Evolutionary conservation across 2,888 invertebrate genomes (phyloP).

Genomic region (Opisthograptis luteolata): DNA sequence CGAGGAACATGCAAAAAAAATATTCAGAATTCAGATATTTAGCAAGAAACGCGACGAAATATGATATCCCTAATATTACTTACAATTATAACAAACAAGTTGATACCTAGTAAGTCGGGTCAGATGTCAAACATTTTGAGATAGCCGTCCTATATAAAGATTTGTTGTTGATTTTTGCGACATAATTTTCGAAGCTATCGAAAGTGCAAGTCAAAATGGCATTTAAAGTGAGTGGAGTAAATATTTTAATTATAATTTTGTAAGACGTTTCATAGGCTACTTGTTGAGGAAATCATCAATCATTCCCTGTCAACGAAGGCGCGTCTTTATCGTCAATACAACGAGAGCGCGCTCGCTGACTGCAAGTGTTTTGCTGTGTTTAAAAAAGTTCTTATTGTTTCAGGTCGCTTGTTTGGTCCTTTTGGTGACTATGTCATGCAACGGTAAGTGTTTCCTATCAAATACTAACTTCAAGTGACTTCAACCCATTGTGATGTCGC

Average conservation of each 20-base stretch:
- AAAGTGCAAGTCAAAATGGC: conserved; percentile 8
- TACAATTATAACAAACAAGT: not conserved
- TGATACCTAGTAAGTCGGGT: conserved; percentile 1
- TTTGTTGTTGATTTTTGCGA: not conserved
- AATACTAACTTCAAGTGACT: not conserved
- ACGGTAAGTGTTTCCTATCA: conserved; percentile 7
- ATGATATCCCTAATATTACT: not conserved
- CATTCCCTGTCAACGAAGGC: too few relatives aligned
- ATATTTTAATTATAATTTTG: not conserved
- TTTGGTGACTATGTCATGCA: not conserved
- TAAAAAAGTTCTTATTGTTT: conserved; percentile 1
- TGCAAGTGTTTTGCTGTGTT: too few relatives aligned
- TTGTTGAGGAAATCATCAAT: too few relatives aligned
- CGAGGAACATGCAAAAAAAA: too few relatives aligned
- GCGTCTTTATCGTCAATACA: too few relatives aligned
- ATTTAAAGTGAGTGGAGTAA: conserved; percentile 15
- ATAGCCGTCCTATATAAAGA: conserved; percentile 13
- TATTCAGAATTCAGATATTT: not conserved
- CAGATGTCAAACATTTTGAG: conserved; percentile 17
- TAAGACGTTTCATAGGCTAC: too few relatives aligned
- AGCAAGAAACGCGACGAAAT: not conserved
- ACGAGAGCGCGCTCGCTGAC: too few relatives aligned
- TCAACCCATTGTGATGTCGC: too few relatives aligned
- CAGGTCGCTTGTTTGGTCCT: conserved; percentile 10
- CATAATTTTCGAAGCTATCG: conserved; percentile 5